Percentiles rank a stretch among this genome's conserved stretches.
Evolutionary conservation across 2,888 invertebrate species (phyloP).

Genomic region (Tupiocoris notatus): DNA sequence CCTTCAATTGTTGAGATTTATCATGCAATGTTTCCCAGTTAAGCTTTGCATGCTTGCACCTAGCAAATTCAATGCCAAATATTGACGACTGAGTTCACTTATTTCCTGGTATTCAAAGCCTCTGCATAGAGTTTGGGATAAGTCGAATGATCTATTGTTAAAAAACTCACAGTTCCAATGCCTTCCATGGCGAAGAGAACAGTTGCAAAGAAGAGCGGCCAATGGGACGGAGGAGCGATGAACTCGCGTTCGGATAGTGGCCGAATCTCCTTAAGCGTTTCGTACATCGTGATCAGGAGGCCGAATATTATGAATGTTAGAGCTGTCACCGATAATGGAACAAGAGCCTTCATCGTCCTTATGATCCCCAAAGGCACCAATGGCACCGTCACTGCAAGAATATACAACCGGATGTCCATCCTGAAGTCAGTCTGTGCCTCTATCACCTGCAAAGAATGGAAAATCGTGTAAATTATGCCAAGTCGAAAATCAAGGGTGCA

Average conservation of each 20-base stretch:
- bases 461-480: no score
- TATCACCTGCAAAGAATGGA: slow-evolving; percentile 49
- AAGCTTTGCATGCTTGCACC: no score
- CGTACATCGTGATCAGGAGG: slow-evolving; percentile 79
- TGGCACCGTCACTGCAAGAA: slow-evolving; percentile 67
- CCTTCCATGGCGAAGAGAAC: slow-evolving; percentile 98
- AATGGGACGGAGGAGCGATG: slow-evolving; percentile 51
- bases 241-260: slow-evolving; percentile 60
- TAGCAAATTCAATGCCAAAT: no score
- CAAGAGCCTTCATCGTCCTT: slow-evolving; percentile 63
- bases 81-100: no score
- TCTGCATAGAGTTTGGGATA: no score
- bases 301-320: slow-evolving; percentile 77
- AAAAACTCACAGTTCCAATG: slow-evolving; percentile 68
- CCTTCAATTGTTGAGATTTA: no score
- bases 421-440: slow-evolving; percentile 47
- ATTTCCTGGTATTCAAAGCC: no score
- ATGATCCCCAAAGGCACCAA: slow-evolving; percentile 71
- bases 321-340: slow-evolving; percentile 86
- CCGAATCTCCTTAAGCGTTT: slow-evolving; percentile 67
- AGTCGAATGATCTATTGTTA: not conserved
- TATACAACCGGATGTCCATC: slow-evolving; percentile 61
- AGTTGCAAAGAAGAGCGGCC: slow-evolving; percentile 90
- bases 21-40: no score
- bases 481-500: no score